Evolutionary conservation across 2,113 vertebrate genomes (phyloP).

Genomic region (Pseudorectes ferrugineus): DNA sequence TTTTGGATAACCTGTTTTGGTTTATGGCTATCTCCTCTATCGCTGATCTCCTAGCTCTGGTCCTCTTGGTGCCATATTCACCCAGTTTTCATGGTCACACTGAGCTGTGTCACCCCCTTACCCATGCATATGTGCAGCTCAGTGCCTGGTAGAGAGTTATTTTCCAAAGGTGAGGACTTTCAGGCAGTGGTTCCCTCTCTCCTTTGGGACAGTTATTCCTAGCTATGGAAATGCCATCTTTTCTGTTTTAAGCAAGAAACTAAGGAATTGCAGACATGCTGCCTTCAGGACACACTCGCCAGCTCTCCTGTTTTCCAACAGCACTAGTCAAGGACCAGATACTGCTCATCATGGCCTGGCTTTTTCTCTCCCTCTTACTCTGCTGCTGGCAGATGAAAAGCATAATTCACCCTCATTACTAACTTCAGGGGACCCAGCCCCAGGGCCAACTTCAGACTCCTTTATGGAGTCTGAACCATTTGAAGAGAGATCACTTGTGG

Average conservation of each 20-base stretch:
- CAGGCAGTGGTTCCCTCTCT: background rate
- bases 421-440: background rate
- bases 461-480: background rate
- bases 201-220: background rate
- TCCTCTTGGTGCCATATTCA: background rate
- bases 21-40: background rate
- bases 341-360: background rate
- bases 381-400: background rate
- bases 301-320: background rate
- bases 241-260: background rate
- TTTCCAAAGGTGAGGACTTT: background rate
- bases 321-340: background rate
- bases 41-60: background rate
- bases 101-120: background rate
- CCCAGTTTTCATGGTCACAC: background rate
- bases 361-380: background rate
- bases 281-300: background rate
- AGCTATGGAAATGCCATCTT: background rate
- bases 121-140: background rate
- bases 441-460: background rate
- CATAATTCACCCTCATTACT: background rate
- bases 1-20: fast-evolving
- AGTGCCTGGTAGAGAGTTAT: background rate
- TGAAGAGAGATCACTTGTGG: background rate
- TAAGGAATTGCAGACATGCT: background rate